These are phyloP conservation scores for Rachycentron canadum DNA, from an alignment of 2,797 vertebrate species.

Conservation along the genomic window DNA sequence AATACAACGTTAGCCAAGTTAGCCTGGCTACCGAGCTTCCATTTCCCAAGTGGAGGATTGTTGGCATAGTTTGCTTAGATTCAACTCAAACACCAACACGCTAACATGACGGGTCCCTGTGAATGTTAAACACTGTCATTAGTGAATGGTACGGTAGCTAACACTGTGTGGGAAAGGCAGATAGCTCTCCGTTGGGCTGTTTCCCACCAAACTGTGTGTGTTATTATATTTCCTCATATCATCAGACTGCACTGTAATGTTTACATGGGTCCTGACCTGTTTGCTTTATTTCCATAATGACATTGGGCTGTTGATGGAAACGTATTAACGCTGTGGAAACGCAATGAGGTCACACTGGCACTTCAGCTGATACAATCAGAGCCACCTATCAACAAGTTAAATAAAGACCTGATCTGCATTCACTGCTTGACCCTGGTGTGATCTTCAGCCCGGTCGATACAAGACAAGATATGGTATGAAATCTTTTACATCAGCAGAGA, in stretches of 20 bases:
- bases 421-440: background rate
- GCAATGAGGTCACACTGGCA: background rate
- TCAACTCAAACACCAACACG: too few relatives aligned
- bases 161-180: too few relatives aligned
- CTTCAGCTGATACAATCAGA: conserved; percentile 23
- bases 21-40: too few relatives aligned
- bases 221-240: too few relatives aligned
- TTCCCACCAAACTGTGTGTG: too few relatives aligned
- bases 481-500: conserved; percentile 36
- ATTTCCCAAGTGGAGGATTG: too few relatives aligned
- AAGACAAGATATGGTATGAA: conserved; percentile 32
- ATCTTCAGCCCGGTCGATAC: conserved; percentile 1
- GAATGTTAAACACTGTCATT: too few relatives aligned
- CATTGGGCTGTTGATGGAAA: conserved; percentile 9
- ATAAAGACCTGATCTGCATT: conserved; percentile 46
- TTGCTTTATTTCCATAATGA: background rate
- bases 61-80: too few relatives aligned
- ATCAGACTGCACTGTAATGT: background rate
- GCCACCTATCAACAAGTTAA: background rate
- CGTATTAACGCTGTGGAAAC: too few relatives aligned
- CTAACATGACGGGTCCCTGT: too few relatives aligned
- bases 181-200: too few relatives aligned
- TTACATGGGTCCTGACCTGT: background rate
- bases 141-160: too few relatives aligned
- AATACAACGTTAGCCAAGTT: background rate